Conservation (phyloP, 2,113 vertebrate genomes). For the Serilophus lunatus region DNA sequence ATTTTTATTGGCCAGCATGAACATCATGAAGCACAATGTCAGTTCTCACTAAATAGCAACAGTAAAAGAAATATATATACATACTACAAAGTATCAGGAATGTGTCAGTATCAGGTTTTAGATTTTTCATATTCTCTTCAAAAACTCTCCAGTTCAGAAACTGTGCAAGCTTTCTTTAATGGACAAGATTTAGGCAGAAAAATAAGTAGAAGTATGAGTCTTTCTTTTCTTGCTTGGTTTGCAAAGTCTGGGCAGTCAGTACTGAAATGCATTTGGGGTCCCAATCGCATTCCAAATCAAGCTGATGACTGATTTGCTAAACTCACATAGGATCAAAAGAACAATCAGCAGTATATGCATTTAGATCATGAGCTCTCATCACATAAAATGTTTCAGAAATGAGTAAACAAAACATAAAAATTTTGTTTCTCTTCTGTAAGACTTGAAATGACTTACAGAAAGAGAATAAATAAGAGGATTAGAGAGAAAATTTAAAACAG, state of each 20-base stretch:
- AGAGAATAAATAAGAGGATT: not conserved
- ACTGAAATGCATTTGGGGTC: not conserved
- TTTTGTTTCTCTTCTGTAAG: not conserved
- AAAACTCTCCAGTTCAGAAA: not conserved
- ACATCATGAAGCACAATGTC: not conserved
- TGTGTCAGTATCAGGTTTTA: not conserved
- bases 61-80: not conserved
- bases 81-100: not conserved
- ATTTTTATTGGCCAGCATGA: not conserved
- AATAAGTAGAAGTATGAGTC: not conserved
- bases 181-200: not conserved
- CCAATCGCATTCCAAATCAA: not conserved
- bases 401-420: slow-evolving; percentile 19
- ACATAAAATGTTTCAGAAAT: not conserved
- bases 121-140: not conserved
- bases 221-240: not conserved
- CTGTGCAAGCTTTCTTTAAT: not conserved
- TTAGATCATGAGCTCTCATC: not conserved
- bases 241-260: not conserved
- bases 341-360: not conserved
- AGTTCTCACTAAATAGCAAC: not conserved
- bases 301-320: not conserved
- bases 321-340: not conserved
- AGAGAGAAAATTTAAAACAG: not conserved
- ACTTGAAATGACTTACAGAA: not conserved